Base-by-base conservation (phyloP, 1,140 invertebrate genomes). In the Conopomorpha cramerella region DNA sequence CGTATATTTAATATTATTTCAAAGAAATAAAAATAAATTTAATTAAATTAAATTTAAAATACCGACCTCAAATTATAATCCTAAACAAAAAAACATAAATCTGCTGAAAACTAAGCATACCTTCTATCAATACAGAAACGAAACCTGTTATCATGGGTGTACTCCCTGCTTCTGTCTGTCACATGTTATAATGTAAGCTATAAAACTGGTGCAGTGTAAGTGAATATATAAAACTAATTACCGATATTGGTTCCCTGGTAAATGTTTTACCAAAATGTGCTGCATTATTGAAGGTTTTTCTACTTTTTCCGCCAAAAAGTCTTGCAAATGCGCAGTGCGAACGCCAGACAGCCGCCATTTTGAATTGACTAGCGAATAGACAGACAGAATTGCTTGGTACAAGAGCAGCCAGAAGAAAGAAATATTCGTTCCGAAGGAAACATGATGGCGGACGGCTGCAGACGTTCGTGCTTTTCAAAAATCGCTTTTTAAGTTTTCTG, bases 361-460 rank as follows among this genome's bases (percentile, higher is more conserved):
- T 78, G 74, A 77, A 78, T 78, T 78, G 74, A 77, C 77, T 78
- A 78, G 74, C 72, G 74, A 78, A 76, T 77, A 77, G 74, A 78
- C 65, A 56, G 67, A 70, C n/a, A n/a, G n/a, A n/a, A n/a, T n/a
- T n/a, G n/a, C 58, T 67, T 64, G 67, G 57, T 64, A 62, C 66
- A 67, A 72, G 63, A 73, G 72, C 66, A 73, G 73, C 72, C 72
- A 73, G 71, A 77, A 77, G 71, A 73, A 78, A n/a, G n/a, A 74
- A 77, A 71, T 73, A 72, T 71, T 76, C 71, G 71, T 73, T 74
- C 68, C 68, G 68, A 76, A 78, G 76, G 76, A 78, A 78, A 77
- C 76, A 78, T 76, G 67, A 78, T 78, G 74, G 76, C 72, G 67
- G 72, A 71, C 66, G 72, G 67, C 72, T 77, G 76, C 64, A 72